phyloP scores from a whole-genome alignment of 1,140 invertebrate species.

The Danaus melanippus region DNA sequence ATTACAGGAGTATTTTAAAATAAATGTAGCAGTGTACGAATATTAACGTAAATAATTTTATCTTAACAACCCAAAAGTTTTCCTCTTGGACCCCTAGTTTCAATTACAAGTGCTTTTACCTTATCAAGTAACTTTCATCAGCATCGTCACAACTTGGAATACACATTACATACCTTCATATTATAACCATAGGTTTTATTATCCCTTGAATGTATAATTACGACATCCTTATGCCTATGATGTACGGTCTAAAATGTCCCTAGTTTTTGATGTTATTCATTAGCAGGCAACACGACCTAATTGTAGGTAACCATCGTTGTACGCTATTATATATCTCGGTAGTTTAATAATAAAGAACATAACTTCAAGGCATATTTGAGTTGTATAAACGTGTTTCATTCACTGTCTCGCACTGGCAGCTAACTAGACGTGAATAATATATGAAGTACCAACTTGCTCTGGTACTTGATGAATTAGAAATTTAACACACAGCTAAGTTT shows the following conservation, averaged over 20 bases:
- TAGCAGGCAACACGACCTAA: slow-evolving; percentile 19
- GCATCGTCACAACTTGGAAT: slow-evolving; percentile 10
- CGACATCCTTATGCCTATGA: slow-evolving; percentile 5
- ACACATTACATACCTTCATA: slow-evolving; percentile 8
- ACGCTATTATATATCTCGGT: too few species aligned
- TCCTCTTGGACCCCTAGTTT: slow-evolving; percentile 13
- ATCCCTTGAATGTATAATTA: slow-evolving; percentile 7
- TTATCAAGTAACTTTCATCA: slow-evolving; percentile 18
- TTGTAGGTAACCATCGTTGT: slow-evolving; percentile 3
- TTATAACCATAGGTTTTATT: slow-evolving; percentile 6
- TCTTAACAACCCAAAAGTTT: slow-evolving; percentile 7
- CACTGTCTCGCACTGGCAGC: too few species aligned
- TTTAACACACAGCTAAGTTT: too few species aligned
- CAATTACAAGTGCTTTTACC: slow-evolving; percentile 14
- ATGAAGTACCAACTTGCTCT: too few species aligned
- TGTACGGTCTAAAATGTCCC: slow-evolving; percentile 13
- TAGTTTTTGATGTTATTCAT: slow-evolving; percentile 19
- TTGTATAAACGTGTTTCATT: too few species aligned
- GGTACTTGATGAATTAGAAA: too few species aligned
- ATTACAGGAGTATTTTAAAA: too few species aligned
- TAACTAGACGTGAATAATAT: too few species aligned
- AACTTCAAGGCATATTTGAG: too few species aligned
- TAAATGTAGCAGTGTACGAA: too few species aligned
- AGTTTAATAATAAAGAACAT: too few species aligned
- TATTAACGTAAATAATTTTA: too few species aligned